phyloP scores from a whole-genome alignment of 2,113 vertebrate species.

The Conger conger region DNA sequence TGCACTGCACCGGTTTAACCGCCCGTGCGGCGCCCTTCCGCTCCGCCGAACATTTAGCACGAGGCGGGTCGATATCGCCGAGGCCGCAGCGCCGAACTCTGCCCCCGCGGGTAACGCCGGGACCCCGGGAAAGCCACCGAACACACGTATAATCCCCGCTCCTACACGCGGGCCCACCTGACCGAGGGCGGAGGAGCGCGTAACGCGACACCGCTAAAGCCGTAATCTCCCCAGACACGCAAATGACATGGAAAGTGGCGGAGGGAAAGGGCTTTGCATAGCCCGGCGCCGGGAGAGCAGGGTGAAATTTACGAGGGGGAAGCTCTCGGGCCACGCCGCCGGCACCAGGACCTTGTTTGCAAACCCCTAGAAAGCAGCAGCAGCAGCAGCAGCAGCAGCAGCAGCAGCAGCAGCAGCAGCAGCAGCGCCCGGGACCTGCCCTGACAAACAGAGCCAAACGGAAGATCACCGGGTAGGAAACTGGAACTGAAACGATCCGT shows the following conservation, averaged over 20 bases:
- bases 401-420: too few species aligned
- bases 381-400: too few species aligned
- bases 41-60: constrained; percentile 69
- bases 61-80: constrained; percentile 49
- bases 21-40: constrained; percentile 53
- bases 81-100: constrained; percentile 54
- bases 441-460: constrained; percentile 28
- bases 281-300: neutral
- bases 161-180: constrained; percentile 21
- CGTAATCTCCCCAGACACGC: constrained; percentile 33
- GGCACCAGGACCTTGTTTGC: constrained; percentile 33
- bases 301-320: neutral
- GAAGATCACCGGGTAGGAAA: constrained; percentile 41
- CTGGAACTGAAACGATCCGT: too few species aligned
- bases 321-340: neutral
- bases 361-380: constrained; percentile 36
- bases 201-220: constrained; percentile 13
- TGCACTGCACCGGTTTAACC: too few species aligned
- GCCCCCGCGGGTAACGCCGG: neutral
- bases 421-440: constrained; percentile 6
- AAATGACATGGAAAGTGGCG: constrained; percentile 39
- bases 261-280: constrained; percentile 23
- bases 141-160: constrained; percentile 11
- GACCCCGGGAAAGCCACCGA: constrained; percentile 17
- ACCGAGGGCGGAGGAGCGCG: neutral